A percentile compares a stretch with the other conserved stretches of the same genome.
phyloP scores from a whole-genome alignment of 1,140 invertebrate genomes.

The Trichomalopsis sarcophagae region DNA sequence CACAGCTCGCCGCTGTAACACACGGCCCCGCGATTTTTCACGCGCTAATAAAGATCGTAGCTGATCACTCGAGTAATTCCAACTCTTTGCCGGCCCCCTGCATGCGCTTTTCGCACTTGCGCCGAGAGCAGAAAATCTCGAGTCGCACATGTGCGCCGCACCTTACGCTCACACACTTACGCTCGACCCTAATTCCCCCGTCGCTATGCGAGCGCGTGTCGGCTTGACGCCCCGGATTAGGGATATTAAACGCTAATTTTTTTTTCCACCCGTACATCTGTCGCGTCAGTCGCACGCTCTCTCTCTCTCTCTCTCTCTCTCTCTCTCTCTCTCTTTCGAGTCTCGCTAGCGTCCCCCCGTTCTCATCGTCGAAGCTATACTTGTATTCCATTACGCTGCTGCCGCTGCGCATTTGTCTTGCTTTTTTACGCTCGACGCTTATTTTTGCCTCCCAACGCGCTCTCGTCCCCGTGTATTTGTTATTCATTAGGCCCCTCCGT shows the following conservation, averaged over 20 bases:
- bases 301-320: neutral
- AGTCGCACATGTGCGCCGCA: neutral
- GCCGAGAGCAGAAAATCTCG: neutral
- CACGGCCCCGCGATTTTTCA: slow-evolving; percentile 32
- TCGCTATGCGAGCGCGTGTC: slow-evolving; percentile 48
- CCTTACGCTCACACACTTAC: neutral
- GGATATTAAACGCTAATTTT: slow-evolving; percentile 61
- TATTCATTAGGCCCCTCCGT: slow-evolving; percentile 29
- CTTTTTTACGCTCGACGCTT: slow-evolving; percentile 54
- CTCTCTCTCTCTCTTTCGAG: neutral
- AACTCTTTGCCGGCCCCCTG: neutral
- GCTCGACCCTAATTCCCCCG: slow-evolving; percentile 21
- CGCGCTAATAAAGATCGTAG: slow-evolving; percentile 47
- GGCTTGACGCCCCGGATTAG: slow-evolving; percentile 37
- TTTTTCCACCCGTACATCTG: slow-evolving; percentile 58
- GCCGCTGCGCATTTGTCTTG: slow-evolving; percentile 1
- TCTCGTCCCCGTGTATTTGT: slow-evolving; percentile 11
- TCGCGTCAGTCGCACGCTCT: slow-evolving; percentile 33
- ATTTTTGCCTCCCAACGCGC: slow-evolving; percentile 50
- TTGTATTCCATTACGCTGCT: slow-evolving; percentile 6
- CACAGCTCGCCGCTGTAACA: slow-evolving; percentile 34
- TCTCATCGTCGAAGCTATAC: neutral
- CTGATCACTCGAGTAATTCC: slow-evolving; percentile 26
- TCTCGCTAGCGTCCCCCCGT: neutral
- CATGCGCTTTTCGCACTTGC: slow-evolving; percentile 26